Base-by-base conservation (phyloP, 1,140 invertebrate species). In the Halyomorpha halys region DNA sequence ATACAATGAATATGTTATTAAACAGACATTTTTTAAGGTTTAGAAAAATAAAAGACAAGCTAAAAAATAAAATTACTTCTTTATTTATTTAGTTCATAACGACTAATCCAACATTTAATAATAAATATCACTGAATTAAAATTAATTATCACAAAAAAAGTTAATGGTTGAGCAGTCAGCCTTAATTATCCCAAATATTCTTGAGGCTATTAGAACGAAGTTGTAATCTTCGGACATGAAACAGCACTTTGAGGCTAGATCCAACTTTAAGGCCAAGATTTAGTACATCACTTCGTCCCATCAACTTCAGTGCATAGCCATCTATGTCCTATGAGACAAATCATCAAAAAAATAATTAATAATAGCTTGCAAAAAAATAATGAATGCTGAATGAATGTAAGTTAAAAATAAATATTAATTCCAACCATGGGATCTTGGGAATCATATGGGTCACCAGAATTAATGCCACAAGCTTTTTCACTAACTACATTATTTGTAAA, bases 1-100 rank as follows among this genome's bases (percentile, higher is more conserved):
- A n/a, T n/a, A n/a, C n/a, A n/a, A n/a, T n/a, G n/a, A n/a, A n/a
- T n/a, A n/a, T n/a, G n/a, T n/a, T n/a, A n/a, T n/a, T n/a, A n/a
- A n/a, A n/a, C n/a, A n/a, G n/a, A n/a, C n/a, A n/a, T n/a, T n/a
- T n/a, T n/a, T n/a, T n/a, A n/a, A 49, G 47, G 19, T 19, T 6
- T 1, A 19, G n/a, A 18, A 49, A 49, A 49, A 49, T 21, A 49
- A 18, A 49, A 49, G n/a, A 49, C 11, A 19, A 21, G n/a, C 5
- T 19, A 49, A 49, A 49, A 49, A 49, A 19, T 49, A 49, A 49
- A 49, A 49, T 19, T 49, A 18, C 47, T 49, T 19, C 47, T 49
- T 18, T 49, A 18, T 49, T 19, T 49, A 19, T 18, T 1, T 49
- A 49, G n/a, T 49, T 49, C 19, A 49, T 21, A 49, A 19, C 19